Percentiles rank a stretch among this genome's conserved stretches.
Evolutionary conservation across 2,113 vertebrate species (phyloP).

Genomic region (Zosterops lateralis): DNA sequence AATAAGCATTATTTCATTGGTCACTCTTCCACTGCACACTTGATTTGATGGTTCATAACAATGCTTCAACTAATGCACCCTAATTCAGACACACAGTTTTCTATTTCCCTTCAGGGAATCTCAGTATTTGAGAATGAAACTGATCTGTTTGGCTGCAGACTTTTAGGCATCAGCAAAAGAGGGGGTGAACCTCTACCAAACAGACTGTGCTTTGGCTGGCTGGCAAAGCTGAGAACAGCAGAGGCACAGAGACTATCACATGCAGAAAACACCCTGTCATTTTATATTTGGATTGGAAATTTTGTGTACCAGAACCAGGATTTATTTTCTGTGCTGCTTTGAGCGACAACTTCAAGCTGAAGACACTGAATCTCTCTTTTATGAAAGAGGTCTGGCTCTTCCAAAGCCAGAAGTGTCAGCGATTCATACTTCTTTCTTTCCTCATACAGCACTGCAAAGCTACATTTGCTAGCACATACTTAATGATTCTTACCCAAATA

Average conservation of each 20-base stretch:
- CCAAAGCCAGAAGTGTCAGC: background rate
- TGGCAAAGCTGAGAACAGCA: background rate
- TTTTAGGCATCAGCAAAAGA: background rate
- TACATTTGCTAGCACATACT: rapidly evolving
- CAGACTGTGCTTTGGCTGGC: background rate
- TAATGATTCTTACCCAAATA: background rate
- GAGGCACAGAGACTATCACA: background rate
- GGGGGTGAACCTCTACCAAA: background rate
- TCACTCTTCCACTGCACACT: background rate
- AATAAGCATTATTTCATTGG: background rate
- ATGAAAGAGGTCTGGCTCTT: background rate
- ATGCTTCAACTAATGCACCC: background rate
- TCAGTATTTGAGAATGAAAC: background rate
- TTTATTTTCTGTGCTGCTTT: background rate
- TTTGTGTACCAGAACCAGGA: background rate
- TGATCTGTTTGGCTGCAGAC: background rate
- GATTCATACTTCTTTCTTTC: background rate
- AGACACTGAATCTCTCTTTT: background rate
- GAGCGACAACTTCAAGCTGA: background rate
- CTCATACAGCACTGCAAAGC: background rate
- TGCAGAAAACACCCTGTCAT: background rate
- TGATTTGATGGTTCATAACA: background rate
- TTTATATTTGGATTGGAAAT: background rate
- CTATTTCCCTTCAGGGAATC: background rate
- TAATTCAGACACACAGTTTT: background rate